phyloP scores from a whole-genome alignment of 2,888 invertebrate genomes.

The Eueremaeus valkanovi region DNA sequence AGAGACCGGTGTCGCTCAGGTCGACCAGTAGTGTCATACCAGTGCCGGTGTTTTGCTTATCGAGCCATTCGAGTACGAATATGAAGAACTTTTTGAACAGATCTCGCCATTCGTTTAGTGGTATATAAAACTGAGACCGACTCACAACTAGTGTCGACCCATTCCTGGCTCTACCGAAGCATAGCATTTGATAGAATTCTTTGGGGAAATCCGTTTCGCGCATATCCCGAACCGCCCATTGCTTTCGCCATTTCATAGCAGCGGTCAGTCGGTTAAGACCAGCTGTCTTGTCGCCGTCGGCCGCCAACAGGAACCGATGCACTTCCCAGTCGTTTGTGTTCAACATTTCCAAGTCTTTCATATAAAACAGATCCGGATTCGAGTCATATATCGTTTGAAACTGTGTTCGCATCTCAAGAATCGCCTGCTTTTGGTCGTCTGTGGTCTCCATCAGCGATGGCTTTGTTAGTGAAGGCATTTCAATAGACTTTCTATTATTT shows the following conservation, averaged over 20 bases:
- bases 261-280: neutral
- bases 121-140: neutral
- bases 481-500: too few relatives aligned
- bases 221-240: neutral
- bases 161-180: neutral
- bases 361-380: neutral
- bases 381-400: neutral
- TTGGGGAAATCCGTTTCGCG: neutral
- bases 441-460: neutral
- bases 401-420: neutral
- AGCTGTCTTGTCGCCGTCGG: neutral
- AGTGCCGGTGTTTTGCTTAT: neutral
- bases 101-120: neutral
- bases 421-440: neutral
- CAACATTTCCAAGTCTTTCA: too few relatives aligned
- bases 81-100: neutral
- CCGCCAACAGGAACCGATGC: neutral
- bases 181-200: neutral
- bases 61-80: neutral
- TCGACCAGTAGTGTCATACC: neutral
- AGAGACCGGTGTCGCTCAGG: neutral
- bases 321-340: conserved; percentile 9
- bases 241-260: neutral
- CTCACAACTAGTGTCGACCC: neutral
- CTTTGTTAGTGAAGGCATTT: too few relatives aligned